Conservation (phyloP, 2,888 invertebrate genomes). For the Thysanoteuthis rhombus region DNA sequence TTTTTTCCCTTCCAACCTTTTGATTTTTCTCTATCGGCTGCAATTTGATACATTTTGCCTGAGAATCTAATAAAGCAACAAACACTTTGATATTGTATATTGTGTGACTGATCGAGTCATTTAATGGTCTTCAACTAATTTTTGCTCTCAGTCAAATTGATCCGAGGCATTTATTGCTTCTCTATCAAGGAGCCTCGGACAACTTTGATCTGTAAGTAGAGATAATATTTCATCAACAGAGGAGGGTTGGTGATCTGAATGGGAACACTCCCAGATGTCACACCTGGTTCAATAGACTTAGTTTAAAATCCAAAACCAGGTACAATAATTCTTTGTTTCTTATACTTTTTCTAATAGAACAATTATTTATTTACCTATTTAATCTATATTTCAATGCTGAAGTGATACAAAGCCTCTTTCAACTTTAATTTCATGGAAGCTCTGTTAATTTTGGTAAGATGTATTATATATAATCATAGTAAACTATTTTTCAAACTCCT, state of each 20-base stretch:
- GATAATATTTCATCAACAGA: background rate
- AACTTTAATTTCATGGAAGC: no score
- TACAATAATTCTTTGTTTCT: background rate
- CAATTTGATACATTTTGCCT: background rate
- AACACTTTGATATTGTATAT: background rate
- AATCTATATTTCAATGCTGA: no score
- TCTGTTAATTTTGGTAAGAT: no score
- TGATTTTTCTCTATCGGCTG: background rate
- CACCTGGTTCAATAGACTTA: background rate
- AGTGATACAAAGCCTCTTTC: no score
- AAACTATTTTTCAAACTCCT: no score
- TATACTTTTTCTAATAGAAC: background rate
- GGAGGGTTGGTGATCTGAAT: background rate
- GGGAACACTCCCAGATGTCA: background rate
- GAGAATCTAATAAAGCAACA: background rate
- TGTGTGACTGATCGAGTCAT: background rate
- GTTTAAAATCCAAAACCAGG: background rate
- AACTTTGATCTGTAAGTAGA: background rate
- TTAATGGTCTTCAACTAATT: slow-evolving; percentile 12
- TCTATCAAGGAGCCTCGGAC: background rate
- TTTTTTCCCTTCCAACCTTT: background rate
- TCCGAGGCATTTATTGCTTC: background rate
- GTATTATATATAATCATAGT: no score
- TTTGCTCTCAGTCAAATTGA: background rate
- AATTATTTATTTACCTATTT: no score